Conservation (phyloP, 2,113 vertebrate species). For the Poeciliopsis prolifica region DNA sequence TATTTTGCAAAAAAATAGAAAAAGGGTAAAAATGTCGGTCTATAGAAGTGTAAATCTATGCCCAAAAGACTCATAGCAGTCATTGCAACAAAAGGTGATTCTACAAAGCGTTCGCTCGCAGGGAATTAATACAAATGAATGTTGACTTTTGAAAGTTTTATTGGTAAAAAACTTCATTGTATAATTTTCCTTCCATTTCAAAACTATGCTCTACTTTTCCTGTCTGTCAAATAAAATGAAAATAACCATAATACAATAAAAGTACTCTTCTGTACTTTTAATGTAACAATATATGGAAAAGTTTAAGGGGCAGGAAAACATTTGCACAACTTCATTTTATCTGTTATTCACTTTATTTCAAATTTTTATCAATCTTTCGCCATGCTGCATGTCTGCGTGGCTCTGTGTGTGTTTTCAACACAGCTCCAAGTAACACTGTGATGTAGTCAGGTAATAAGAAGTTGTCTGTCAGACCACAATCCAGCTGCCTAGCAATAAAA, state of each 20-base stretch:
- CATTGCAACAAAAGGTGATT: neutral
- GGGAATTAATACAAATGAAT: neutral
- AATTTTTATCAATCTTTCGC: constrained; percentile 14
- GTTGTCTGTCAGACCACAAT: constrained; percentile 20
- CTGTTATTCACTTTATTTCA: constrained; percentile 8
- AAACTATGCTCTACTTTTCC: neutral
- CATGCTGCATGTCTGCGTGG: constrained; percentile 2
- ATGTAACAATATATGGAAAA: neutral
- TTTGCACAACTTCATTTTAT: constrained; percentile 26
- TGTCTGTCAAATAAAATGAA: neutral
- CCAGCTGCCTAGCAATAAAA: constrained; percentile 46
- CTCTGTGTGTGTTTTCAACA: constrained; percentile 6
- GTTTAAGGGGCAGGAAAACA: neutral
- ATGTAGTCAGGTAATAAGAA: constrained; percentile 36
- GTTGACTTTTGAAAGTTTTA: neutral
- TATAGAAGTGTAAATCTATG: neutral
- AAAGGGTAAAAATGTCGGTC: neutral
- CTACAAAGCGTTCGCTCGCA: neutral
- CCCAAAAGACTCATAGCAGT: neutral
- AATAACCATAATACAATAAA: neutral
- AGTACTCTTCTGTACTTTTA: neutral
- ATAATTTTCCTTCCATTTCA: neutral
- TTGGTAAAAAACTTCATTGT: neutral
- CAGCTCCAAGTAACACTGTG: constrained; percentile 29
- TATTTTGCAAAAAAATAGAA: neutral